These are phyloP conservation scores for Clarias gariepinus DNA, from an alignment of 2,113 vertebrate species.

Conservation along the genomic window DNA sequence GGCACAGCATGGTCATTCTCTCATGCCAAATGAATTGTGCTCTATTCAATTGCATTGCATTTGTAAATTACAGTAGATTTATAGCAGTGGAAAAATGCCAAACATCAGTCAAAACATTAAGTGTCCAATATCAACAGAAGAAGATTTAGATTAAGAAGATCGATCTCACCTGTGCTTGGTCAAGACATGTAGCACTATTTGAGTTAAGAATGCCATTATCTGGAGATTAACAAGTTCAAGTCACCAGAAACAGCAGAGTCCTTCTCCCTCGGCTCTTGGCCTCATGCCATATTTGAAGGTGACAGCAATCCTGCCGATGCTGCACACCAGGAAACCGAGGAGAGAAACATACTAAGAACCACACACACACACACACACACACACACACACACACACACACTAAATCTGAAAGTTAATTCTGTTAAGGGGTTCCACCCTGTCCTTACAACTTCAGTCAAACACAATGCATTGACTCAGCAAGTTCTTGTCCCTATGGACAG, in stretches of 20 bases:
- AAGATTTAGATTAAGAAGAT: constrained; percentile 49
- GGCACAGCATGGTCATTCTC: background rate
- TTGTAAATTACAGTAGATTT: background rate
- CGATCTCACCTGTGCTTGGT: constrained; percentile 43
- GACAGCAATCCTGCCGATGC: constrained; percentile 83
- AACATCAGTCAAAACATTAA: background rate
- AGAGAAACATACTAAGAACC: constrained; percentile 32
- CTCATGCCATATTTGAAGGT: constrained; percentile 78
- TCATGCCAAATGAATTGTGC: background rate
- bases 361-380: constrained; percentile 30
- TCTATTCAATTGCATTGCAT: background rate
- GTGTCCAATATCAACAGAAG: background rate
- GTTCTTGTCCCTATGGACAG: constrained; percentile 80
- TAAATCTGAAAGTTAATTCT: constrained; percentile 73
- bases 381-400: constrained; percentile 28
- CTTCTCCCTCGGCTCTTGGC: constrained; percentile 74
- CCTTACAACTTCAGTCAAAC: constrained; percentile 82
- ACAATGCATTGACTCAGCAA: constrained; percentile 95
- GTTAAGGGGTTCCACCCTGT: constrained; percentile 71
- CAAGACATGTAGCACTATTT: constrained; percentile 66
- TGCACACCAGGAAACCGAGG: constrained; percentile 73
- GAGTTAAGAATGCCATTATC: constrained; percentile 71
- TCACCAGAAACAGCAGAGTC: constrained; percentile 72
- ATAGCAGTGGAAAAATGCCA: background rate
- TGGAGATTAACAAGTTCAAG: constrained; percentile 74